phyloP scores from a whole-genome alignment of 2,113 vertebrate species.

The Lynx canadensis region DNA sequence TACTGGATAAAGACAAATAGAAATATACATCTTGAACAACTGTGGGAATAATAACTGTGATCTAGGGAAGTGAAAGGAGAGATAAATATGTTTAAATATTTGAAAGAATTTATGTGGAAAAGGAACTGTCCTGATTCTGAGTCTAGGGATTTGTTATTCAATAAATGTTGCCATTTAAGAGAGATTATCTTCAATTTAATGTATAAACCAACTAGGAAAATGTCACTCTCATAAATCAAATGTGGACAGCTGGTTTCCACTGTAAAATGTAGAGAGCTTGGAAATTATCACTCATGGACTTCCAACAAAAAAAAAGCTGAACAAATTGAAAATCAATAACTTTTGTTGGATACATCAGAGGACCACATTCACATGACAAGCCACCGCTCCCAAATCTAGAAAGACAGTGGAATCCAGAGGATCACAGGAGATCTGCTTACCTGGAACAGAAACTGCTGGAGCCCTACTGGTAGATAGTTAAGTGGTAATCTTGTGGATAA shows the following conservation, averaged over 20 bases:
- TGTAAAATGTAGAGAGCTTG: neutral
- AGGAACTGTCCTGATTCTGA: neutral
- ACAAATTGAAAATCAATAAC: neutral
- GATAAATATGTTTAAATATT: neutral
- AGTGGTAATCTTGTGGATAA: neutral
- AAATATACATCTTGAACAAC: neutral
- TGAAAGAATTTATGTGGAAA: neutral
- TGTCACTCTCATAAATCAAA: neutral
- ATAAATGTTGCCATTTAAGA: neutral
- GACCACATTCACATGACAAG: neutral
- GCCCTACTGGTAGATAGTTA: neutral
- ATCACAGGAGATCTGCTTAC: neutral
- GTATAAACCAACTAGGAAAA: neutral
- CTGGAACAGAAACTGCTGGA: too few relatives aligned
- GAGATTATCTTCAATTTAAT: neutral
- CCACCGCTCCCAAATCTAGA: neutral
- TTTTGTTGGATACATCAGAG: neutral
- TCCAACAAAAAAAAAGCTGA: neutral
- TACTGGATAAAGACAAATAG: neutral
- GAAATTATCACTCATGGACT: neutral
- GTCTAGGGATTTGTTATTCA: neutral
- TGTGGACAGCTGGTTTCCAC: neutral
- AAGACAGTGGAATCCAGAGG: neutral
- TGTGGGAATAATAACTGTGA: neutral
- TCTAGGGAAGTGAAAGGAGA: accelerated